Evolutionary conservation across 2,113 vertebrate species (phyloP).

Genomic region (Lamprologus tigripictilis): DNA sequence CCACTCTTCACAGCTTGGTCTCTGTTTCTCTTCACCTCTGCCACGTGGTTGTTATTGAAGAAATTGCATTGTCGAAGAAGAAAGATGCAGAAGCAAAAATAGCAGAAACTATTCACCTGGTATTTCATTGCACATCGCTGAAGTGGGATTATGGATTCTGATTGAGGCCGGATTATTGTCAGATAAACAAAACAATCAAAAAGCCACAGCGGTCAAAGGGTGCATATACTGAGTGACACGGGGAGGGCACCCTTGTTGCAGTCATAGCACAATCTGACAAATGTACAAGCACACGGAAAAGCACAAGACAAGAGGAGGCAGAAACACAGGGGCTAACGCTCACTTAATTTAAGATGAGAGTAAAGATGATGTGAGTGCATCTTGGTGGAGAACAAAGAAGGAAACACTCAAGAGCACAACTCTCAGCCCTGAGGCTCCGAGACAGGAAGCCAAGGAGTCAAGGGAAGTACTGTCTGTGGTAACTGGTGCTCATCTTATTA

Average conservation of each 20-base stretch:
- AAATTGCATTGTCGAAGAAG: not conserved
- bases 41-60: not conserved
- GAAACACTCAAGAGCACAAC: not conserved
- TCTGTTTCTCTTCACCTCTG: not conserved
- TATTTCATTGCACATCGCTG: not conserved
- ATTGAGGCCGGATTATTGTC: conserved; percentile 22
- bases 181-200: conserved; percentile 23
- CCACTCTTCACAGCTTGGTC: not conserved
- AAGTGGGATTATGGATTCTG: conserved; percentile 14
- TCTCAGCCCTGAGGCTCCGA: not conserved
- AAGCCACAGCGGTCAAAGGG: not conserved
- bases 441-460: not conserved
- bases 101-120: not conserved
- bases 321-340: not conserved
- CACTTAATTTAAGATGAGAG: conserved; percentile 33
- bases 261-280: not conserved
- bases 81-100: not conserved
- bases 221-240: not conserved
- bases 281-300: not conserved
- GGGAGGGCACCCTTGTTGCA: not conserved
- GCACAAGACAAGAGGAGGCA: not conserved
- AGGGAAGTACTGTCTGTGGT: not conserved
- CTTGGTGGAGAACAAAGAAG: not conserved
- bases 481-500: conserved; percentile 7
- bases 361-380: conserved; percentile 12